These are phyloP conservation scores for Psephotus haematonotus DNA, from an alignment of 2,113 vertebrate genomes.

Conservation along the genomic window DNA sequence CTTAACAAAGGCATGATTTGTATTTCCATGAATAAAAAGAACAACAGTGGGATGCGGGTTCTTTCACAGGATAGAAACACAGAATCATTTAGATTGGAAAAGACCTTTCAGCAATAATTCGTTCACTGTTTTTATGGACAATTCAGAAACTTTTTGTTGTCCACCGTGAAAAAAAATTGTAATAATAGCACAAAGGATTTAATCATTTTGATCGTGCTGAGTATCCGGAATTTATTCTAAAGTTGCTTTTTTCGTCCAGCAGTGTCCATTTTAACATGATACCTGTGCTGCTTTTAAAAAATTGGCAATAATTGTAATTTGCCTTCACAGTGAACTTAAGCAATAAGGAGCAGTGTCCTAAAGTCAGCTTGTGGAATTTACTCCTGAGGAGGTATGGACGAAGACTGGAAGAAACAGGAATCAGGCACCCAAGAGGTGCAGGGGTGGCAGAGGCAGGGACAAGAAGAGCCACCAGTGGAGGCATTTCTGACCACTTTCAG, in stretches of 20 bases:
- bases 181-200: background rate
- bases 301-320: background rate
- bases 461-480: background rate
- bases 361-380: background rate
- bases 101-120: background rate
- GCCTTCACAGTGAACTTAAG: background rate
- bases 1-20: background rate
- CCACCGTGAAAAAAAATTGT: background rate
- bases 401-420: background rate
- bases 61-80: background rate
- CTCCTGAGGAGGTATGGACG: background rate
- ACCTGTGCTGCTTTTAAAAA: background rate
- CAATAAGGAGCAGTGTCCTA: background rate
- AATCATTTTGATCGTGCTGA: background rate
- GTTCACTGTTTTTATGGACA: background rate
- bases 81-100: background rate
- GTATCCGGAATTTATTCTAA: background rate
- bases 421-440: background rate
- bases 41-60: background rate
- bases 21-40: background rate
- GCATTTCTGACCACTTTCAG: fast-evolving
- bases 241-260: background rate
- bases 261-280: background rate
- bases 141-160: background rate
- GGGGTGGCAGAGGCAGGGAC: background rate